phyloP scores from a whole-genome alignment of 2,797 vertebrate genomes.

The Darevskia mixta region DNA sequence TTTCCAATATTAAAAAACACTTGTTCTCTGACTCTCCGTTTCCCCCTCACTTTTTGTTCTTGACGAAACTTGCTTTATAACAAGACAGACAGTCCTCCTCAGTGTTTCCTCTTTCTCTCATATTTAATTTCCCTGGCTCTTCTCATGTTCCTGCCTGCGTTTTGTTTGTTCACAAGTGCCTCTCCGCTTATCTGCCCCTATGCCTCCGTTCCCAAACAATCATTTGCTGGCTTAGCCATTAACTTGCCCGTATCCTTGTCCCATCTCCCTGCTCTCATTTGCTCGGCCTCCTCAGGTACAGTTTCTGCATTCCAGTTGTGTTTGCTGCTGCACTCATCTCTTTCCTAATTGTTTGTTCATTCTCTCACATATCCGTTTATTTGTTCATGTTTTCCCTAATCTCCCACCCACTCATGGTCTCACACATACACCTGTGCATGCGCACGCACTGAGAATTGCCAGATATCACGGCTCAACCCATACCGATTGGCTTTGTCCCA shows the following conservation, averaged over 20 bases:
- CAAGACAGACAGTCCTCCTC: neutral
- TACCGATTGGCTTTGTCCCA: neutral
- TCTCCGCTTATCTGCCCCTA: neutral
- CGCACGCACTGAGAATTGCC: conserved; percentile 7
- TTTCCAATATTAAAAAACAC: neutral
- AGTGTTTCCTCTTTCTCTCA: neutral
- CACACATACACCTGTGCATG: neutral
- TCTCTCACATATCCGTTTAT: neutral
- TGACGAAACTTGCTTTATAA: neutral
- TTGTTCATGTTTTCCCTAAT: neutral
- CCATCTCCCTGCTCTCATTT: neutral
- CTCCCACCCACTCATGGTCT: neutral
- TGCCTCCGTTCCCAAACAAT: neutral
- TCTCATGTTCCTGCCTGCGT: neutral
- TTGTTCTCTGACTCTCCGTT: neutral
- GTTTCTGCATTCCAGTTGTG: conserved; percentile 4
- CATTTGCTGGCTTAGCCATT: neutral
- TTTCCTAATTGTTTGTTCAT: conserved; percentile 19
- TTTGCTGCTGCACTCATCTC: conserved; percentile 4
- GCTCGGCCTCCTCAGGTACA: neutral
- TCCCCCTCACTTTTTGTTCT: neutral
- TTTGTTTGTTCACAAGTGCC: neutral
- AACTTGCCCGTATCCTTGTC: neutral
- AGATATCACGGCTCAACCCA: conserved; percentile 5
- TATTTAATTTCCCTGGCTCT: neutral